Base-by-base conservation (phyloP, 2,888 invertebrate species). In the Lingula anatina region DNA sequence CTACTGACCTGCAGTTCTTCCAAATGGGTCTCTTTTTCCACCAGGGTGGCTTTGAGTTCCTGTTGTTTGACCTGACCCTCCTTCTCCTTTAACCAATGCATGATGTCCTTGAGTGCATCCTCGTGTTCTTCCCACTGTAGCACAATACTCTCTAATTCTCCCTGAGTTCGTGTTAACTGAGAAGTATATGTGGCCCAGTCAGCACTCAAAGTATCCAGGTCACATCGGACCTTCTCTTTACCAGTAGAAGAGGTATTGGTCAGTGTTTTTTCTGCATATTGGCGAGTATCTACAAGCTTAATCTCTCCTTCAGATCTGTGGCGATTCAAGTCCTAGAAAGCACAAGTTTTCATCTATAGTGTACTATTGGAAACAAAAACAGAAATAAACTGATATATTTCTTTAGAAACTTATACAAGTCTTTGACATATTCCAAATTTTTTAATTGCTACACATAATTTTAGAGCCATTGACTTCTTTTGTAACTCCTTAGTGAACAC, bases 181-280 rank as follows among this genome's bases (percentile, higher is more conserved):
- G 62, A 56, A 3, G 56, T 48, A 47, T 67, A 68, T 43, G 63
- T 61, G 27, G 68, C 91, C 93, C 94, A 94, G 65, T 94, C 92
- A 51, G 83, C 86, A 78, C 93, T 91, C 27, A 95, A 81, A 67
- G 91, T 90, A 73, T 89, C 91, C 57, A 94, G 81, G 77, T 92
- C 89, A 24, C 84, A 84, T 62, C 89, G 90, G 46, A 95, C 90
- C 44, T 83, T 84, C 68, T 94, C 93, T 47, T 87, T 84, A 1
- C 94, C 94, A 67, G 58, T 85, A 0, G 93, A 87, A 3, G 93
- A 89, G 1, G 94, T 94, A 74, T 93, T 90, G 0, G 92, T 89
- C 5, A 63, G 56, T 5, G 65, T 63, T 42, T 61, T 61, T 31
- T 56, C 51, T n/a, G n/a, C n/a, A n/a, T n/a, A n/a, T n/a, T n/a